Conservation (phyloP, 2,113 vertebrate species). For the Desmodus rotundus region DNA sequence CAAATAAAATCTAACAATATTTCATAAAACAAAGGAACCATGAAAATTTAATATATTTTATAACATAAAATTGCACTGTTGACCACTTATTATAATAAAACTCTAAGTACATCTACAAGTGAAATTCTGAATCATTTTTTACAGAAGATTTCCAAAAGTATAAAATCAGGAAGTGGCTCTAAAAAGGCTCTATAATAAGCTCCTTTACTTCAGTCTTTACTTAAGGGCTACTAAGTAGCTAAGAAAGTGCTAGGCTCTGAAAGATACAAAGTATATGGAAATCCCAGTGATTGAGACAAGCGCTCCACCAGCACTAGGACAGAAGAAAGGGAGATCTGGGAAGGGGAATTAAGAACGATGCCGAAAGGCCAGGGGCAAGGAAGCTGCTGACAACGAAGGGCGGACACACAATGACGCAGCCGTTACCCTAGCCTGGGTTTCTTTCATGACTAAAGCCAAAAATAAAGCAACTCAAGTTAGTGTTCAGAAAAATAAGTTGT, state of each 20-base stretch:
- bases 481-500: neutral
- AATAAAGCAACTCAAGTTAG: neutral
- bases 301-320: neutral
- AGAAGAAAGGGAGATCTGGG: neutral
- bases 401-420: neutral
- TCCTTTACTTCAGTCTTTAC: neutral
- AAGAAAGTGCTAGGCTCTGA: neutral
- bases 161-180: neutral
- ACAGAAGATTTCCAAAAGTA: constrained; percentile 23
- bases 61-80: neutral
- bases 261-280: neutral
- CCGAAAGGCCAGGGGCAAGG: neutral
- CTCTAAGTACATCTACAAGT: constrained; percentile 20
- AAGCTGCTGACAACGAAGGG: neutral
- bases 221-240: neutral
- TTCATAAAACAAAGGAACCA: neutral
- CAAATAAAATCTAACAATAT: neutral
- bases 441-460: neutral
- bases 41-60: neutral
- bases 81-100: constrained; percentile 39
- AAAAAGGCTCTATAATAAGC: neutral
- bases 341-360: neutral
- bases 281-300: neutral
- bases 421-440: neutral
- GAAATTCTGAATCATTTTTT: constrained; percentile 44